A percentile compares a stretch with the other conserved stretches of the same genome.
Evolutionary conservation across 1,140 invertebrate genomes (phyloP).

Genomic region (Acromyrmex heyeri): DNA sequence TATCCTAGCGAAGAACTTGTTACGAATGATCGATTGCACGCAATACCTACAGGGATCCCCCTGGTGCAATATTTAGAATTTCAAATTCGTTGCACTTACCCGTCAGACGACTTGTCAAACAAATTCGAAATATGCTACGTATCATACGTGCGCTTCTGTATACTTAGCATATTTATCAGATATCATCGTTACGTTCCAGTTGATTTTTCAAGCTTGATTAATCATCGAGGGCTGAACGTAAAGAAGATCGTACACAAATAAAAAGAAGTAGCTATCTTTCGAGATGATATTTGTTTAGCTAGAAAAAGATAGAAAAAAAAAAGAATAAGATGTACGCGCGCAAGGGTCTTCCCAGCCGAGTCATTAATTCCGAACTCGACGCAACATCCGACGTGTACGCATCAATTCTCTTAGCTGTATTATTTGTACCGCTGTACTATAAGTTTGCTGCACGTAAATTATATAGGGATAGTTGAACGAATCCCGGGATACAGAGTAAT

Average conservation of each 20-base stretch:
- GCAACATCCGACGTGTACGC: slow-evolving; percentile 3
- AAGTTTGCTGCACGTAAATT: slow-evolving; percentile 37
- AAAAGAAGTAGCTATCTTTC: background rate
- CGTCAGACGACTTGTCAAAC: slow-evolving; percentile 56
- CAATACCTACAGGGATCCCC: slow-evolving; percentile 14
- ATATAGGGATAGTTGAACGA: background rate
- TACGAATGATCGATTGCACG: slow-evolving; percentile 62
- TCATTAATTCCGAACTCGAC: slow-evolving; percentile 9
- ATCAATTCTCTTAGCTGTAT: slow-evolving; percentile 1
- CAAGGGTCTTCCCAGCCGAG: background rate
- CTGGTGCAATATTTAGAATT: slow-evolving; percentile 60
- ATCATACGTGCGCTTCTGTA: background rate
- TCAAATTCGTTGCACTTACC: slow-evolving; percentile 59
- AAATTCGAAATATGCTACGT: slow-evolving; percentile 46
- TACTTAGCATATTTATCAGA: slow-evolving; percentile 11
- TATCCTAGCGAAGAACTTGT: slow-evolving; percentile 52
- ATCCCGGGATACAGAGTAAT: slow-evolving; percentile 25
- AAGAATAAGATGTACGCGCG: background rate
- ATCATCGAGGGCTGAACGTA: background rate
- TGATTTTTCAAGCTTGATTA: slow-evolving; percentile 1
- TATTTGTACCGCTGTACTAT: slow-evolving; percentile 5
- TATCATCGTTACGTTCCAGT: background rate
- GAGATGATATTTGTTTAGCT: slow-evolving; percentile 8
- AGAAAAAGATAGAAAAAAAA: background rate
- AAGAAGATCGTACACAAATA: background rate